Base-by-base conservation (phyloP, 2,888 invertebrate genomes). In the Acrobasis consociella region DNA sequence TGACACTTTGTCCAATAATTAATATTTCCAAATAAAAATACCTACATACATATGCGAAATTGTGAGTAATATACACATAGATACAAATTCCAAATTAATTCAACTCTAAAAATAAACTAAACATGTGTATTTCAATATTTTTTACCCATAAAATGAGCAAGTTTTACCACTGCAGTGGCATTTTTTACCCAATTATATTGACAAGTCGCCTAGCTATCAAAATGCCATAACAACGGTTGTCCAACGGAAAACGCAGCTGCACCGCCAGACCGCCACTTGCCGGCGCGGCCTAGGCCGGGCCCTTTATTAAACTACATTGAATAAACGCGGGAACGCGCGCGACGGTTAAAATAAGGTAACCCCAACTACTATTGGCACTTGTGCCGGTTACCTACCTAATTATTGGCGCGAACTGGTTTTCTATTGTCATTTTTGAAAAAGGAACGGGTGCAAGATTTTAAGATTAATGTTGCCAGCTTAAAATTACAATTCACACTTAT, bases 231-330 rank as follows among this genome's bases (percentile, higher is more conserved):
- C 56, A 46, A 56, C 56, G 56, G 56, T 39, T 58, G 58, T 50
- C 55, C 46, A 62, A 53, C 62, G 53, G 55, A 62, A 62, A 55
- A 37, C 62, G 46, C 55, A 62, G 52, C 53, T 62, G 62, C 49
- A 49, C 17, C 22, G 49, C 37, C 15, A 60, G 38, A 49, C 17
- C 22, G 49, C 16, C 15, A 60, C 39, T 52, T 49, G 49, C 42
- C 42, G 3, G 55, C 50, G 50, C 37, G 53, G 55, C 50, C 73
- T 72, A 69, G 70, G 72, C 73, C 80, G 22, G 22, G 80, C 81
- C 80, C 81, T 81, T 80, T 75, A 81, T 80, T 76, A 75, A 75
- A 78, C 72, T 77, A 77, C 69, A 81, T 82, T 82, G 76, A 74
- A 79, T 74, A 75, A 76, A 72, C 72, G 55, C 65, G 62, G 62